Percentiles rank a stretch among this genome's conserved stretches.
Conservation (phyloP, 2,113 vertebrate species). For the Mus spicilegus region DNA sequence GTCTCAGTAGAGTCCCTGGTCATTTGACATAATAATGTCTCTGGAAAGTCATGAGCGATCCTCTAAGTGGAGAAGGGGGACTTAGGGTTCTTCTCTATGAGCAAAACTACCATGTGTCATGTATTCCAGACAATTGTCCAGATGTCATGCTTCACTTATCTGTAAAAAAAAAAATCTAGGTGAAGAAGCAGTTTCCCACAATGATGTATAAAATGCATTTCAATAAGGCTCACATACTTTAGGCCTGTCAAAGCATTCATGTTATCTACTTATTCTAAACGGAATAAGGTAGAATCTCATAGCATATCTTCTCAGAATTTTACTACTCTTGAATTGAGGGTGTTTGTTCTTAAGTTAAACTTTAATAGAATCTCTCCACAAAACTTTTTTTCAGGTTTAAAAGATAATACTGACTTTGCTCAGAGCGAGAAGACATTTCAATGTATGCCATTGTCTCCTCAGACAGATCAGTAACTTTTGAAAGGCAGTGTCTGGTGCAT, state of each 20-base stretch:
- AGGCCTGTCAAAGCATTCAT: background rate
- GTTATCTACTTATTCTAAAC: background rate
- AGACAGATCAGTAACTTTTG: background rate
- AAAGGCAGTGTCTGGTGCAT: background rate
- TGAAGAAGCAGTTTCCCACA: background rate
- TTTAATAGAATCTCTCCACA: background rate
- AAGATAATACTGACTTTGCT: background rate
- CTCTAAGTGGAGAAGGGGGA: no score
- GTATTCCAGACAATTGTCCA: background rate
- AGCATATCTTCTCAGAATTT: background rate
- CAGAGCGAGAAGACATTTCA: background rate
- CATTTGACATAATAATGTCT: background rate
- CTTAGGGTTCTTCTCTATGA: background rate
- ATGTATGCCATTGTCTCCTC: background rate
- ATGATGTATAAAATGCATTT: background rate
- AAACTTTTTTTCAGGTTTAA: slow-evolving; percentile 15
- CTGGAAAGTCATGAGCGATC: background rate
- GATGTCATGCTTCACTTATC: background rate
- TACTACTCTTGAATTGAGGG: background rate
- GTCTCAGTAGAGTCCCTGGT: background rate
- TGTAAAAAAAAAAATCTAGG: background rate
- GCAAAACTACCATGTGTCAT: background rate
- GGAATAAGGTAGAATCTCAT: background rate
- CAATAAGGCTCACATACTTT: background rate
- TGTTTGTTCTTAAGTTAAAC: background rate